Evolutionary conservation across 2,113 vertebrate species (phyloP).

Genomic region (Ivindomyrus marchei): DNA sequence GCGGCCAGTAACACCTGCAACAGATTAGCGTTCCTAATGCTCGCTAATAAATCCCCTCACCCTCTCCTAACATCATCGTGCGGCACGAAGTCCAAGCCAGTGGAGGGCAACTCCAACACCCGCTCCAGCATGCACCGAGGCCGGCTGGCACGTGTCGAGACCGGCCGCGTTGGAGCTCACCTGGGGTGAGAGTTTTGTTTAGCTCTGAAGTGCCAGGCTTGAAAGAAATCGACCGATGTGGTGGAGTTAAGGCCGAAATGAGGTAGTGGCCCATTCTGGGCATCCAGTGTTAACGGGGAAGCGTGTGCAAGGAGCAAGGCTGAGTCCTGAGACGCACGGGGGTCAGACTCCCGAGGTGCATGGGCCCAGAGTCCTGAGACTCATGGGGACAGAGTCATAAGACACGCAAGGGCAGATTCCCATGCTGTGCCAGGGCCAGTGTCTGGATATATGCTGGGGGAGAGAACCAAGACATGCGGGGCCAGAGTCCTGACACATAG

Average conservation of each 20-base stretch:
- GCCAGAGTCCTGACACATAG: background rate
- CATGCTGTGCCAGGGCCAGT: background rate
- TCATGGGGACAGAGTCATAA: background rate
- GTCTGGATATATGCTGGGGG: too few species aligned
- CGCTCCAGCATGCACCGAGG: background rate
- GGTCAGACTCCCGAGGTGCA: background rate
- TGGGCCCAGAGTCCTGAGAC: background rate
- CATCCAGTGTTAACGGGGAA: background rate
- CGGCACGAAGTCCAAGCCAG: constrained; percentile 32
- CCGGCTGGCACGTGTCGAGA: background rate
- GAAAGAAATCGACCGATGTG: background rate
- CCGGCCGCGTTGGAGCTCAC: background rate
- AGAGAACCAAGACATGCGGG: background rate
- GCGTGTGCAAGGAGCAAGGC: background rate
- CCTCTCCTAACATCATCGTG: constrained; percentile 49
- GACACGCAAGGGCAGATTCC: background rate
- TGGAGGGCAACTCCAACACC: constrained; percentile 23
- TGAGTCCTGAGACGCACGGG: background rate
- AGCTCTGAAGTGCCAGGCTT: background rate
- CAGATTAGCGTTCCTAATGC: constrained; percentile 68
- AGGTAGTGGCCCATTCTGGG: background rate
- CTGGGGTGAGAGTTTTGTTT: background rate
- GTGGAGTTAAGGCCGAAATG: background rate
- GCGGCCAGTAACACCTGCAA: constrained; percentile 71
- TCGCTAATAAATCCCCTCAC: constrained; percentile 64